Base-by-base conservation (phyloP, 2,113 vertebrate species). In the Trematocara nigrifrons region DNA sequence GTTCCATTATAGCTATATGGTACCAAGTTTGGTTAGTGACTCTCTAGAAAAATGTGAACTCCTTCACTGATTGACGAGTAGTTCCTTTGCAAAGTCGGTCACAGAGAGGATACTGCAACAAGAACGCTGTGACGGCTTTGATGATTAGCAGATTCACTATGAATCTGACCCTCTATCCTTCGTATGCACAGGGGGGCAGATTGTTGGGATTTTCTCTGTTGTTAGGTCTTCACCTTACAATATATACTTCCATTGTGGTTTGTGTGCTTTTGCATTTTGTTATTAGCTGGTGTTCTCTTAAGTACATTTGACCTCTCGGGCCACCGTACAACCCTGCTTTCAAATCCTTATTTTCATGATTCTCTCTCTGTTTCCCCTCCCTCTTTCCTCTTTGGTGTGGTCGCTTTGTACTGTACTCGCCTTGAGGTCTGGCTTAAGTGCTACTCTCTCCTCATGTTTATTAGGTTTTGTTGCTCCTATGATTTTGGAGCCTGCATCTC, bases 401-500 rank as follows among this genome's bases (percentile, higher is more conserved):
- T 86, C 74, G 33, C 71, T 86, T 78, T 69, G 31, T 20, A 81
- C 79, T 87, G 66, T 66, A 88, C 54, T 47, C 5, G 87, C 87
- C 90, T 83, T 71, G 49, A 89, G 82, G 78, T 79, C 80, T 42
- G 22, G 86, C 77, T 87, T 61, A 80, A 90, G 69, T 52, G 82
- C 69, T 51, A n/a, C 12, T 79, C 49, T 33, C 49, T 26, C 81
- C 2, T 40, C 3, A 2, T 78, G 71, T 94, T 91, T 91, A 86
- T 91, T 83, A 84, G 69, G 42, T 85, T 88, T 35, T 79, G 80
- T 80, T 88, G 74, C 66, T 76, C 42, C 49, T 56, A 56, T 90
- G 38, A 86, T 87, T 89, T 82, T 86, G 88, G 26, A 89, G 87
- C 40, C 42, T 69, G 66, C 54, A 53, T 89, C 90, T 81, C 86